phyloP scores from a whole-genome alignment of 2,797 vertebrate genomes.

The Tiaroga cobitis region DNA sequence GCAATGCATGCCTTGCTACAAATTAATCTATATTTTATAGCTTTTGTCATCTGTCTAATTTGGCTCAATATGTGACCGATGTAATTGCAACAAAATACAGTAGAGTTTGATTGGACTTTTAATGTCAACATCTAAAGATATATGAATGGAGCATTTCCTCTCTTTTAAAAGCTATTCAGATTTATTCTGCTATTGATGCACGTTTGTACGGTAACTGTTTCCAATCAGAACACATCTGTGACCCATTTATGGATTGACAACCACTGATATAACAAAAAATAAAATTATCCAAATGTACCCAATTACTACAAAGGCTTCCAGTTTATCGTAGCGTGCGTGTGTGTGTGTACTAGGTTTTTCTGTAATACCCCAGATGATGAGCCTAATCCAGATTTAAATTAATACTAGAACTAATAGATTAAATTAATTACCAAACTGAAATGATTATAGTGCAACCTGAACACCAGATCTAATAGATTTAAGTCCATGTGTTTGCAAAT shows the following conservation, averaged over 20 bases:
- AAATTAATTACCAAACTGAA: not conserved
- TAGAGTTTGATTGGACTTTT: not conserved
- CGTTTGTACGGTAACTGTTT: not conserved
- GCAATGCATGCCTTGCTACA: not conserved
- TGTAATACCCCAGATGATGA: not conserved
- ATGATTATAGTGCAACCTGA: not conserved
- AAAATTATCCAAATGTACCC: not conserved
- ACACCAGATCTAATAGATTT: conserved; percentile 1
- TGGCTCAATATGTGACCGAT: not conserved
- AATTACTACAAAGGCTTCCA: not conserved
- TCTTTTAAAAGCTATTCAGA: not conserved
- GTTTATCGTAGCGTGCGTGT: not conserved
- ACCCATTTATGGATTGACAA: not conserved
- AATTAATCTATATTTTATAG: not conserved
- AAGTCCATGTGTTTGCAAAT: not conserved
- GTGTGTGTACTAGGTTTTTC: not conserved
- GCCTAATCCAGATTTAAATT: not conserved
- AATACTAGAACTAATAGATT: conserved; percentile 2
- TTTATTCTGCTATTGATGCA: not conserved
- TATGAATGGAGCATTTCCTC: not conserved
- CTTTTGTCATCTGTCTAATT: not conserved
- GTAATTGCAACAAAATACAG: not conserved
- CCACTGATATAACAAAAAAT: not conserved
- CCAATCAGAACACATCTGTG: not conserved
- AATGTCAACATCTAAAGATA: not conserved